Base-by-base conservation (phyloP, 2,113 vertebrate genomes). In the Phoxinus phoxinus region DNA sequence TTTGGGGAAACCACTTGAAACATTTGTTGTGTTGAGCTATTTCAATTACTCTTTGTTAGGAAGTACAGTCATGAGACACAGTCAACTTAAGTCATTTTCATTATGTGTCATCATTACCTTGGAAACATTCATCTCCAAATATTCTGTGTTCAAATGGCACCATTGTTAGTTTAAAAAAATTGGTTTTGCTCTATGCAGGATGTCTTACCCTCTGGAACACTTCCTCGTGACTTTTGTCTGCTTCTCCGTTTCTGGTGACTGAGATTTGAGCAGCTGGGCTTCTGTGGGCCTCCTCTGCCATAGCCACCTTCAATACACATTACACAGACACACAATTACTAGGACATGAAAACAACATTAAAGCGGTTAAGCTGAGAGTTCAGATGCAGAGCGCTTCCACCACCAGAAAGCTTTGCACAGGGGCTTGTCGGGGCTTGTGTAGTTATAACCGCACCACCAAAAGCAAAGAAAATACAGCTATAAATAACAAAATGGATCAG, bases 211-310 rank as follows among this genome's bases (percentile, higher is more conserved):
- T 95, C 53, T 95, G 95, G 92, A 96, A 97, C 27, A 91, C 90
- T n/a, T 94, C 93, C 32, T 96, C 96, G 0, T 93, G 94, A 85
- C 91, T 92, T 88, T 96, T 95, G 74, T 97, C 97, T 71, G 96
- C 91, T 72, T 97, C 97, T 81, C 98, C 97, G 81, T 99, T 99
- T 93, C 94, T 99, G 81, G 97, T 99, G 88, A 99, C 96, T 41
- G 98, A 93, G 89, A 99, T 98, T 94, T 99, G 98, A 86, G 98
- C 98, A 1, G 96, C 98, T 89, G 97, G 94, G 92, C 95, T 97
- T 95, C 95, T 96, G 8, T 96, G 95, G 86, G 93, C 95, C 79
- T 97, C 96, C 85, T 98, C 95, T 91, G 96, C 96, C 98, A 99
- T 99, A 87, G 89, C 90, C 81, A 93, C 93, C 96, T 98, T 58